Percentiles rank a stretch among this genome's conserved stretches.
Conservation (phyloP, 2,113 vertebrate species). For the Formicarius rufipectus region DNA sequence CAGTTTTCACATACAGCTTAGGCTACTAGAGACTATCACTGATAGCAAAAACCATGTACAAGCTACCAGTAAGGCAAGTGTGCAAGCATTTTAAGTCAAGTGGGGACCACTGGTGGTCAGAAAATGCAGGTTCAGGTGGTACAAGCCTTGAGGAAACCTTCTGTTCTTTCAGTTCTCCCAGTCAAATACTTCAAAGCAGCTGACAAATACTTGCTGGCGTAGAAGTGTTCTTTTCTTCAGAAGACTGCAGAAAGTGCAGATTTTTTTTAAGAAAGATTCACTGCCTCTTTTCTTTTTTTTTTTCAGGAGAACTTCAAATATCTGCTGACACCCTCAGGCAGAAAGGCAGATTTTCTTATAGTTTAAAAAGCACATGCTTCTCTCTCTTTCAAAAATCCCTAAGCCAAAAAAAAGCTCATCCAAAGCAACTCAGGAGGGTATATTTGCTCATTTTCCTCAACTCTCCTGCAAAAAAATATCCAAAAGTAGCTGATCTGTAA, state of each 20-base stretch:
- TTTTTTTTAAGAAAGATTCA: not conserved
- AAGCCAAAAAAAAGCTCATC: not conserved
- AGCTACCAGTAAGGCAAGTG: not conserved
- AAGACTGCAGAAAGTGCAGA: not conserved
- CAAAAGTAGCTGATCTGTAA: not conserved
- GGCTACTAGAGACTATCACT: not conserved
- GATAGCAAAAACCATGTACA: not conserved
- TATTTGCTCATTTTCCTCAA: not conserved
- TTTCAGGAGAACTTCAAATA: conserved; percentile 29
- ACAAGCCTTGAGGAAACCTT: not conserved
- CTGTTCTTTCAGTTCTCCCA: not conserved
- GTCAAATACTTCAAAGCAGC: not conserved
- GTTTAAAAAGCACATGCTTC: not conserved
- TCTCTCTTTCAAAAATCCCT: not conserved
- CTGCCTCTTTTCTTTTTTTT: rapidly evolving
- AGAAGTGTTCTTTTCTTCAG: not conserved
- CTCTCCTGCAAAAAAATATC: not conserved
- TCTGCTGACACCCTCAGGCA: conserved; percentile 69
- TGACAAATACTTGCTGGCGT: not conserved
- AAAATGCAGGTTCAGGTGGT: not conserved
- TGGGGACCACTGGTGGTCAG: not conserved
- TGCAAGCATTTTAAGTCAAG: not conserved
- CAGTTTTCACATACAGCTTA: not conserved
- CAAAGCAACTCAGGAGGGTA: not conserved
- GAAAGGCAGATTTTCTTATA: conserved; percentile 12